A percentile compares a stretch with the other conserved stretches of the same genome.
Conservation (phyloP, 2,888 invertebrate genomes). For the Pycnomerus fuliginosus region DNA sequence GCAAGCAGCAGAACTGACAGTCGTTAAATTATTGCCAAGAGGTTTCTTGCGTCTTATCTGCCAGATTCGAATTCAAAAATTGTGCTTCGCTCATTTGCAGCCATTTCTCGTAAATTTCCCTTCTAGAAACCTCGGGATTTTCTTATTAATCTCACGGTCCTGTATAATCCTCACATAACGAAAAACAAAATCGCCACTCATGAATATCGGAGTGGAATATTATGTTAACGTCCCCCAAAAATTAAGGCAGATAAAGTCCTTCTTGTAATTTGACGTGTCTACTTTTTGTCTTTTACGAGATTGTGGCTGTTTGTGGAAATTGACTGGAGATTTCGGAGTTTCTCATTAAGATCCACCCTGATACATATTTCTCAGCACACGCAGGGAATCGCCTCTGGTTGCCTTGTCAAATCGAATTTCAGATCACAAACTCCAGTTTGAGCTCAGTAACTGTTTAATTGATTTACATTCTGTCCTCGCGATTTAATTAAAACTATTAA, state of each 20-base stretch:
- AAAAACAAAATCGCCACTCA: constrained; percentile 12
- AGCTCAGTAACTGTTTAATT: constrained; percentile 21
- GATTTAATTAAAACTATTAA: constrained; percentile 24
- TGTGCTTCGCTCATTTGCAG: no score
- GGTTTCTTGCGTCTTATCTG: no score
- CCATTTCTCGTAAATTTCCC: no score
- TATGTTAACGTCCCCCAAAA: constrained; percentile 20
- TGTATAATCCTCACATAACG: constrained; percentile 16
- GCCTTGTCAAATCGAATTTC: constrained; percentile 15
- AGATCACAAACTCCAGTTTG: constrained; percentile 17
- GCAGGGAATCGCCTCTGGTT: constrained; percentile 2
- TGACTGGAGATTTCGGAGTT: constrained; percentile 32
- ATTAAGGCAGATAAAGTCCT: constrained; percentile 16
- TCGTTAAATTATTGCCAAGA: no score
- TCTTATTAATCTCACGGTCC: constrained; percentile 11
- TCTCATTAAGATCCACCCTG: constrained; percentile 32
- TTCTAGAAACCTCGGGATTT: no score
- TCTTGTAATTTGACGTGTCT: constrained; percentile 4
- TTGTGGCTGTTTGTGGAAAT: constrained; percentile 26
- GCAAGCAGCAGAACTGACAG: no score
- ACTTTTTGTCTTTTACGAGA: constrained; percentile 26
- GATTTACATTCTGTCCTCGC: constrained; percentile 21
- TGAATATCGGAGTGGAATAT: constrained; percentile 23
- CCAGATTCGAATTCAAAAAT: no score
- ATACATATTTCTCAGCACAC: constrained; percentile 20